Base-by-base conservation (phyloP, 2,113 vertebrate species). In the Furnarius figulus region DNA sequence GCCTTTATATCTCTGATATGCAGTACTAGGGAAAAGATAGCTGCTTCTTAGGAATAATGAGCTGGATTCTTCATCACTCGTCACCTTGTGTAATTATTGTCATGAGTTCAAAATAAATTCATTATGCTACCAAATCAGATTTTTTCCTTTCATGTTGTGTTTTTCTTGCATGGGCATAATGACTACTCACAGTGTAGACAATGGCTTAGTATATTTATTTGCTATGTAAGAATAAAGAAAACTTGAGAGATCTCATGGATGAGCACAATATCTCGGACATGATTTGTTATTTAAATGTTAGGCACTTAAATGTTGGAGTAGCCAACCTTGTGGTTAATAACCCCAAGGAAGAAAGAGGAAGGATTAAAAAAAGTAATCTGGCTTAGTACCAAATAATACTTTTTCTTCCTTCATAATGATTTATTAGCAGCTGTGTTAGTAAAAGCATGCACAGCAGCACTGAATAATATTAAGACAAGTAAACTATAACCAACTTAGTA, bases 1-100 rank as follows among this genome's bases (percentile, higher is more conserved):
- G 84, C 35, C 33, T 91, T 89, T 91, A 47, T 63, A 83, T 82
- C 77, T 85, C 9, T 77, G 73, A 91, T 74, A 71, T 46, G 49
- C 65, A 73, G 46, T 15, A 33, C 39, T 66, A 85, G 61, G 74
- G 91, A 92, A 92, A 89, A 82, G 50, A 70, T 59, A 93, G 62
- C 53, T 93, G 79, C 72, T 92, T 88, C 90, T 91, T 77, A 67
- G 56, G n/a, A 92, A 85, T 94, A 96, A 97, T 40, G 52, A 94
- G 59, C 39, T 9, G 7, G 27, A 62, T 95, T 80, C 74, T 74
- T 93, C 85, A 80, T 88, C 72, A 74, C 47, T 84, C 68, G 88
- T 84, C 72, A 63, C 28, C 79, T 74, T 78, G 35, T 52, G 27
- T 71, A 92, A 94, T 96, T 96, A 93, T 50, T 94, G 76, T 63